These are phyloP conservation scores for Anoplius nigerrimus DNA, from an alignment of 2,888 invertebrate species.

Conservation along the genomic window DNA sequence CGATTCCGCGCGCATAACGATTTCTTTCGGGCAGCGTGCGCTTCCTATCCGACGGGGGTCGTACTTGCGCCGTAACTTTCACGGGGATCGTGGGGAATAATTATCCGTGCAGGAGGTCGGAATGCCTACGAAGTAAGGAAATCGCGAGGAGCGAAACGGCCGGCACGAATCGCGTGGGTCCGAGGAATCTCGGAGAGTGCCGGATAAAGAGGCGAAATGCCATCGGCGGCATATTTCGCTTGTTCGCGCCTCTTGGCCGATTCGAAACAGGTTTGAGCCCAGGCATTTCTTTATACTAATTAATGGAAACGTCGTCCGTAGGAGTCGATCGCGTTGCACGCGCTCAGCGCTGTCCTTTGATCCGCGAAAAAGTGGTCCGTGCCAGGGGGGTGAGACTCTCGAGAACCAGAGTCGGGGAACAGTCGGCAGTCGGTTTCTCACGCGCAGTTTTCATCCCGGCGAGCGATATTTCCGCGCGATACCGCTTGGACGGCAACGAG, in stretches of 20 bases:
- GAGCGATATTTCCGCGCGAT: no score
- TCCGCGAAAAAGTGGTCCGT: no score
- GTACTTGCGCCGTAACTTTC: constrained; percentile 39
- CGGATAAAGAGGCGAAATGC: constrained; percentile 7
- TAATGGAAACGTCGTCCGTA: neutral
- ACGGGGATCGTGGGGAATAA: constrained; percentile 46
- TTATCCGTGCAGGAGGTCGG: constrained; percentile 36
- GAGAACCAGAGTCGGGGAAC: no score
- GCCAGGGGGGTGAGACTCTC: no score
- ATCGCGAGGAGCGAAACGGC: constrained; percentile 17
- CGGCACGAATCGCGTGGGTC: neutral
- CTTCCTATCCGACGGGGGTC: constrained; percentile 1
- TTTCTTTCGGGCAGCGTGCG: constrained; percentile 18
- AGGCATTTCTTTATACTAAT: neutral
- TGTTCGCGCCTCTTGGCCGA: neutral
- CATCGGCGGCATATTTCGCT: neutral
- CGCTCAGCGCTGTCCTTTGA: neutral
- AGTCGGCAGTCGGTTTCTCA: no score
- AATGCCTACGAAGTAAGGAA: constrained; percentile 37
- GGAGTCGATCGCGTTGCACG: neutral
- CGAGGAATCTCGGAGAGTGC: neutral
- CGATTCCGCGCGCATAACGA: constrained; percentile 18
- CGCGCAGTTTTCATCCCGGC: no score
- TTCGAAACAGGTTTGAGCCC: neutral
- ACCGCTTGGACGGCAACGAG: no score